Base-by-base conservation (phyloP, 1,140 invertebrate species). In the Anastrepha obliqua region DNA sequence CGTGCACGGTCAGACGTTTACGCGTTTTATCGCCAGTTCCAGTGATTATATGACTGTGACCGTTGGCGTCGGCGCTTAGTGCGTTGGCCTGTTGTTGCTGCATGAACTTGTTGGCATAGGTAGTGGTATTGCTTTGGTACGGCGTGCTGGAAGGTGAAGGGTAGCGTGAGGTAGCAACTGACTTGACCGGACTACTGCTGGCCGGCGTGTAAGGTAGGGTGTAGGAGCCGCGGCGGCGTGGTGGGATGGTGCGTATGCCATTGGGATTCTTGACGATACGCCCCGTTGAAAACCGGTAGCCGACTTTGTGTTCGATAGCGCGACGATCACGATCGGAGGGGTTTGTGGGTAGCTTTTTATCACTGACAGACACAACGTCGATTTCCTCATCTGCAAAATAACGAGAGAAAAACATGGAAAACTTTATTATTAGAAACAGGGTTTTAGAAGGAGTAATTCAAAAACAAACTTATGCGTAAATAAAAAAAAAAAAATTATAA, bases 321-420 rank as follows among this genome's bases (percentile, higher is more conserved):
- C 96, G 94, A 42, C 95, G 94, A 89, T 96, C 95, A 65, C 94
- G 93, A 8, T 93, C 94, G 13, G 95, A 95, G n/a, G 96, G 95
- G 89, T 95, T 95, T 78, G 94, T 95, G 2, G 96, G 95, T 42
- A 96, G 90, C 1, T 91, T 94, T 86, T 96, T 95, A 85, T 95
- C 95, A 74, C 93, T 94, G 15, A 96, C 93, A 0, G 96, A 95
- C 7, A 97, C 97, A 47, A 97, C 97, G 91, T 97, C 97, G 91
- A 97, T 97, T 95, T 97, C 96, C 93, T 97, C 97, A 90, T 97
- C 97, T 96, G 94, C 89, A 95, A 88, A 55, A 87, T 20, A 64
- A 42, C 13, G 13, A 74, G n/a, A 47, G 13, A 15, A 74, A 47
- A 47, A 42, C 17, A 17, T 74, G 44, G 67, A 17, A 3, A 44